phyloP scores from a whole-genome alignment of 2,113 vertebrate species.

The Ovibos moschatus region DNA sequence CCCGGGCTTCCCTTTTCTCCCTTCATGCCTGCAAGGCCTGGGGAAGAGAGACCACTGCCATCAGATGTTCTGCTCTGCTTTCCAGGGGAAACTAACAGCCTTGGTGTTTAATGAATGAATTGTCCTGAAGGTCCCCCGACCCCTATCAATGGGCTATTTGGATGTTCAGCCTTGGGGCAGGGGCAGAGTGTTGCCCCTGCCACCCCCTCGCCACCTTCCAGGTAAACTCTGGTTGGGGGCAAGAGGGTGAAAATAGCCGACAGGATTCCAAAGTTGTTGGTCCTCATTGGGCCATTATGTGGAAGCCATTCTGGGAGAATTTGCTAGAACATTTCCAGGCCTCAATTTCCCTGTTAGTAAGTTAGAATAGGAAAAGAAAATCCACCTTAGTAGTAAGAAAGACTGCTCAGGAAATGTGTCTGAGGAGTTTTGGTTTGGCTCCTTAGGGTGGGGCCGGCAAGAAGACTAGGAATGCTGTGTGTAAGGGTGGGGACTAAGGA shows the following conservation, averaged over 20 bases:
- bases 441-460: rapidly evolving
- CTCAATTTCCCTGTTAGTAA: background rate
- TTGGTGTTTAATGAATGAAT: background rate
- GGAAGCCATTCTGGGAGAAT: background rate
- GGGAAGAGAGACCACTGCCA: background rate
- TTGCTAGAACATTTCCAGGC: background rate
- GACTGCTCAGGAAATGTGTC: background rate
- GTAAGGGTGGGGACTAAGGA: rapidly evolving
- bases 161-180: too few species aligned
- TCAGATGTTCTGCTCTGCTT: background rate
- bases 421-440: background rate
- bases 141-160: rapidly evolving
- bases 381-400: background rate
- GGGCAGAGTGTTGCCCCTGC: rapidly evolving
- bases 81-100: background rate
- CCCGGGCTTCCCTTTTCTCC: conserved; percentile 46
- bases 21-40: conserved; percentile 41
- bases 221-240: background rate
- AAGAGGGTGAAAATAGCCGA: background rate
- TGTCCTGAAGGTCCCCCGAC: too few species aligned
- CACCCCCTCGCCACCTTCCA: rapidly evolving
- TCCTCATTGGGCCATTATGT: background rate
- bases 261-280: background rate
- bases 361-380: background rate
- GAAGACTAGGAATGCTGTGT: background rate